Evolutionary conservation across 2,888 invertebrate species (phyloP), one percentile per base, ranked within the genome.

Genomic region (Baccha elongata): DNA sequence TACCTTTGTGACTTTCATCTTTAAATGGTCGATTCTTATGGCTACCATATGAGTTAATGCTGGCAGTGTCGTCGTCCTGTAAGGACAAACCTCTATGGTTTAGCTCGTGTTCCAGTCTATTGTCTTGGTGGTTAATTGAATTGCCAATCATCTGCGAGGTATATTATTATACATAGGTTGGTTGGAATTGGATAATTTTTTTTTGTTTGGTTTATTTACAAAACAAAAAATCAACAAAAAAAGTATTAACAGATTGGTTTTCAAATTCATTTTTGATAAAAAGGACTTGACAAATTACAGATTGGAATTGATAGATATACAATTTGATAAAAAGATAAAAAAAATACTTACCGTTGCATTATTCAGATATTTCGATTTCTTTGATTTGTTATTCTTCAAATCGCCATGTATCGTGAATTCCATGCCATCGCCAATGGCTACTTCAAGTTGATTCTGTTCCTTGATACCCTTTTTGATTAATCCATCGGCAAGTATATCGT

Each of bases 351-450:
- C 93, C 91, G 94, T 94, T 88, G 94, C 94, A 91, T 95, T 96
- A 90, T 95, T 95, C 91, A 96, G 93, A 89, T 94, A 93, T 92
- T 96, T 95, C 87, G 95, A 94, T 91, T 95, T 94, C 91, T 95
- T 96, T 89, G 95, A 92, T 92, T 96, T 96, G 91, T 94, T 94
- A 91, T 94, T 94, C 91, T 94, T 94, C 86, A 94, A 92, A 92
- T 97, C 96, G 94, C 96, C 97, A 91, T 96, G 97, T 92, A 97
- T 97, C 62, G 96, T 97, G 89, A 97, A 96, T 91, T 97, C 97
- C 96, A 97, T 97, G 86, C 97, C 97, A 90, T 97, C 97, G 53
- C 97, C 97, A 88, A 97, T 96, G 84, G 97, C 96, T 85, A 97
- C 96, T 92, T 97, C 97, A 86, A 97, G 93, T 91, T 96, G 95